A percentile compares a stretch with the other conserved stretches of the same genome.
Conservation (phyloP, 2,113 vertebrate genomes). For the Phrynosoma platyrhinos region DNA sequence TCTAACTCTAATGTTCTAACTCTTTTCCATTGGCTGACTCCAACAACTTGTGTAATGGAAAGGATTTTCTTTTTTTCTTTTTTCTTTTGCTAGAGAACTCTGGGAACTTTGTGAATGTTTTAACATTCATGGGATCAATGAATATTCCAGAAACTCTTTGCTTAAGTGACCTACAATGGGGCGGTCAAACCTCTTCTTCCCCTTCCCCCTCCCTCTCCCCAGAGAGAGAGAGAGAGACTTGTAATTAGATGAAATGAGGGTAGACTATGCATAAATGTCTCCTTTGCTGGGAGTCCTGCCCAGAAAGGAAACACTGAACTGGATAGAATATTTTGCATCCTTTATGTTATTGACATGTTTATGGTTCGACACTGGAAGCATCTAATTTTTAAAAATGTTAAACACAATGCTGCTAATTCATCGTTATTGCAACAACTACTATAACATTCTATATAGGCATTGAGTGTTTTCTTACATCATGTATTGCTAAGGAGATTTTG, state of each 20-base stretch:
- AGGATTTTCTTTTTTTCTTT: constrained; percentile 37
- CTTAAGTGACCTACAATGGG: constrained; percentile 76
- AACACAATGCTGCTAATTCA: constrained; percentile 29
- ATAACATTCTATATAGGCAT: constrained; percentile 44
- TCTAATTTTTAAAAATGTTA: constrained; percentile 40
- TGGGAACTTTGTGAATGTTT: constrained; percentile 61
- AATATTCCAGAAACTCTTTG: constrained; percentile 63
- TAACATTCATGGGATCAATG: constrained; percentile 57
- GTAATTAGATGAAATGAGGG: constrained; percentile 83
- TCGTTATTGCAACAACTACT: not conserved
- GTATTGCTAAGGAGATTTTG: constrained; percentile 40
- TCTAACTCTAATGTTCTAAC: constrained; percentile 42
- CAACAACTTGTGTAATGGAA: constrained; percentile 39
- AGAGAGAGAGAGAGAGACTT: constrained; percentile 63
- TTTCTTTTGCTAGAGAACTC: constrained; percentile 13
- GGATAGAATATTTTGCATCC: constrained; percentile 65
- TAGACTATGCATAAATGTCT: constrained; percentile 81
- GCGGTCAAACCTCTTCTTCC: constrained; percentile 74
- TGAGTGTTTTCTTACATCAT: constrained; percentile 13
- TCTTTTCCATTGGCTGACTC: constrained; percentile 36
- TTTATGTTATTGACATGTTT: constrained; percentile 63
- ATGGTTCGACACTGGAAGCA: constrained; percentile 32
- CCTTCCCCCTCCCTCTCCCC: constrained; percentile 59
- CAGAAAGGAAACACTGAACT: constrained; percentile 70
- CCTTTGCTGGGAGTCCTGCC: constrained; percentile 79